Evolutionary conservation across 2,113 vertebrate genomes (phyloP).

Genomic region (Mesitornis unicolor): DNA sequence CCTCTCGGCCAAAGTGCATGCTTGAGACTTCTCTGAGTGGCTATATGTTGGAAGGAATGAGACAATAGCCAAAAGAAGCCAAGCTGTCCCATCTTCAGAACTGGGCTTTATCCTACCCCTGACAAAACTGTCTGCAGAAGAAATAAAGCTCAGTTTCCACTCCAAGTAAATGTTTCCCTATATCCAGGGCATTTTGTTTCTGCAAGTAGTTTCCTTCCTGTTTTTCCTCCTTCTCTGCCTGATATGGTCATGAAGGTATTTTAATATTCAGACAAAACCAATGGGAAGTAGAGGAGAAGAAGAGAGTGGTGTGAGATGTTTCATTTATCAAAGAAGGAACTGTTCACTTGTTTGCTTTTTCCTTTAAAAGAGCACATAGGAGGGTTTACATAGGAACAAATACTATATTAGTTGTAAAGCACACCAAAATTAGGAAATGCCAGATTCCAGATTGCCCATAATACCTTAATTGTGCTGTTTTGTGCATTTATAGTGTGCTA

Average conservation of each 20-base stretch:
- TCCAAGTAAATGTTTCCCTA: neutral
- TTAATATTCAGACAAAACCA: neutral
- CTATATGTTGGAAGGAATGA: neutral
- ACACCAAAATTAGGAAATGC: neutral
- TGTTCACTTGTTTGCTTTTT: neutral
- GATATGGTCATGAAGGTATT: neutral
- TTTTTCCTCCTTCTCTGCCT: neutral
- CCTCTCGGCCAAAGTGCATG: neutral
- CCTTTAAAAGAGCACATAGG: neutral
- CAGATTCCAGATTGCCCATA: neutral
- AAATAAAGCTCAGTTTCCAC: neutral
- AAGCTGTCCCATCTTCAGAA: neutral
- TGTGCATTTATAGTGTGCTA: neutral
- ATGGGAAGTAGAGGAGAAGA: neutral
- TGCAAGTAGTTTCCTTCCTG: neutral
- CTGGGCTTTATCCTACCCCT: neutral
- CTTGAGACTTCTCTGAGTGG: neutral
- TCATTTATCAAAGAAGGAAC: neutral
- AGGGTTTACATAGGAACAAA: neutral
- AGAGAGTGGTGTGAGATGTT: neutral
- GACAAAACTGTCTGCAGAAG: neutral
- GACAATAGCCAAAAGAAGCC: fast-evolving
- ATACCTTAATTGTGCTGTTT: neutral
- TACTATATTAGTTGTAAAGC: neutral
- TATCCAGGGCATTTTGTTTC: neutral